Base-by-base conservation (phyloP, 53 echinoderm and acorn worm genomes). In the Pentamera pediparva region DNA sequence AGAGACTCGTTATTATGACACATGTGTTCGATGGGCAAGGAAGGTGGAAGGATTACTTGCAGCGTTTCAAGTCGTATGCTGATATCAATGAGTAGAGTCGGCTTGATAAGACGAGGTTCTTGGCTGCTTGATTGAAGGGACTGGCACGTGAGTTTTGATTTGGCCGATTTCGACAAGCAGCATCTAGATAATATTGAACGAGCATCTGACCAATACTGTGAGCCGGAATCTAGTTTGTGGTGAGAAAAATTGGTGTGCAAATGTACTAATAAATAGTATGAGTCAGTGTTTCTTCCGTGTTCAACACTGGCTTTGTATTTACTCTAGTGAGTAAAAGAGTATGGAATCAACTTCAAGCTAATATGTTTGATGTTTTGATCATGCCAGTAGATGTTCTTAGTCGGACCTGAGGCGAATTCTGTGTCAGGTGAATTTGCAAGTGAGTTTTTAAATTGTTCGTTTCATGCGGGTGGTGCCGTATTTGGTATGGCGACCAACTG, bases 271-370 rank as follows among this genome's bases (percentile, higher is more conserved):
- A 37, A 22, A 19, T 64, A 21, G 39, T 64, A 35, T 2, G n/a
- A n/a, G n/a, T n/a, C 26, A 39, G 40, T 64, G 26, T 64, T 64
- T 39, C 64, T 37, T 64, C 39, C 24, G 20, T 64, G 64, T 22
- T 64, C 37, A 39, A 64, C 26, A 64, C 64, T 2, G 64, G 64
- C 5, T 37, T 39, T 37, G 26, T 20, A 8, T 35, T 37, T n/a
- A 64, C 64, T 37, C 37, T 63, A 11, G 7, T 63, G 25, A 37
- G 63, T 21, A 24, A 21, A 21, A 37, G 38, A 19, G 25, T 11
- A 6, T 63, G 63, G 38, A 63, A 63, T 19, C 35, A 63, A 36
- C 63, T 63, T 21, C n/a, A n/a, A n/a, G n/a, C n/a, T n/a, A n/a
- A n/a, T n/a, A 39, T 37, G n/a, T 26, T 63, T 34, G 38, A 37